phyloP scores from a whole-genome alignment of 2,888 invertebrate genomes.

The Erebia aethiops region DNA sequence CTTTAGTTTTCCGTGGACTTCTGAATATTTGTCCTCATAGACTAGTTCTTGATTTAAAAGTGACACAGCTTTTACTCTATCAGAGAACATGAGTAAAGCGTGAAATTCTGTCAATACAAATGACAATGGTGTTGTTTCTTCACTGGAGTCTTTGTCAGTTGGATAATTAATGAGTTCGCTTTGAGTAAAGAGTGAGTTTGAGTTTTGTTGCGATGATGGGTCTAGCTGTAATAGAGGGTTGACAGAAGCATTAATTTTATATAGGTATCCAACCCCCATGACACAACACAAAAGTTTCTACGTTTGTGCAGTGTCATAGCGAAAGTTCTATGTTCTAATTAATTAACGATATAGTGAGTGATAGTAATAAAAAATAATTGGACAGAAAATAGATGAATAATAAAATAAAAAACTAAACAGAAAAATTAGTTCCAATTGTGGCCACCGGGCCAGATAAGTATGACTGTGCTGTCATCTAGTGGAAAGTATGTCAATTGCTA shows the following conservation, averaged over 20 bases:
- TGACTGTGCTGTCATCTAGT: no score
- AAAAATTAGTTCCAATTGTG: no score
- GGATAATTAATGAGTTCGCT: conserved; percentile 72
- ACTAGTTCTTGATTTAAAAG: conserved; percentile 92
- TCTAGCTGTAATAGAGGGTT: conserved; percentile 69
- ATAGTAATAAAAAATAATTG: no score
- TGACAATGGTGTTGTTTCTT: conserved; percentile 84
- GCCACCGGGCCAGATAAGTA: no score
- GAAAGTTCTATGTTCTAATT: no score
- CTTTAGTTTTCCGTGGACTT: conserved; percentile 90
- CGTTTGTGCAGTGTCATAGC: no score
- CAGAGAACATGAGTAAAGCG: conserved; percentile 90
- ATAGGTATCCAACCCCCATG: background rate
- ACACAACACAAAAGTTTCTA: no score
- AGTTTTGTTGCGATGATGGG: conserved; percentile 74
- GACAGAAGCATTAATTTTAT: background rate
- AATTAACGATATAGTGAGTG: no score
- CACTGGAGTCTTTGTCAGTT: conserved; percentile 59
- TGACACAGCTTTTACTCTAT: conserved; percentile 92
- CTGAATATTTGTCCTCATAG: conserved; percentile 92
- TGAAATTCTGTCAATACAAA: conserved; percentile 96
- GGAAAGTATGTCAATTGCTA: no score
- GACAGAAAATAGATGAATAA: no score
- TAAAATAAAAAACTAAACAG: no score
- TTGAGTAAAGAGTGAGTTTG: conserved; percentile 75